A percentile compares a stretch with the other conserved stretches of the same genome.
phyloP scores from a whole-genome alignment of 2,113 vertebrate genomes.

The Rostratula benghalensis region DNA sequence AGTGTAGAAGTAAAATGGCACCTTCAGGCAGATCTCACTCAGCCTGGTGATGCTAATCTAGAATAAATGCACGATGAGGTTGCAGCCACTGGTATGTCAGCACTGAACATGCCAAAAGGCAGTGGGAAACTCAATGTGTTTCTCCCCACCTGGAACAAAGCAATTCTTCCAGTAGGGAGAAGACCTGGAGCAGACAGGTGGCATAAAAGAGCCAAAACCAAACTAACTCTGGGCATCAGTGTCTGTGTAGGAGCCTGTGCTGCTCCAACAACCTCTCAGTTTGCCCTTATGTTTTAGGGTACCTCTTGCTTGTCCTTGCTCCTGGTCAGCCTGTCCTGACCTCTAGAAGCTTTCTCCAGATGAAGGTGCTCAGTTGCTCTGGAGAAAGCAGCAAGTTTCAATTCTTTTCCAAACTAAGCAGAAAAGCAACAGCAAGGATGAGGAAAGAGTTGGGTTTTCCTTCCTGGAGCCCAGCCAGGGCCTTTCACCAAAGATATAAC shows the following conservation, averaged over 20 bases:
- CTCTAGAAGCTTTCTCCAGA: not conserved
- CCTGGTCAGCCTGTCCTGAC: not conserved
- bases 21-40: not conserved
- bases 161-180: not conserved
- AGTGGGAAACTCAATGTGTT: not conserved
- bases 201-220: not conserved
- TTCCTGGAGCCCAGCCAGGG: not conserved
- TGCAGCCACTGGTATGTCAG: not conserved
- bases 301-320: not conserved
- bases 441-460: not conserved
- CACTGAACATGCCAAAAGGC: not conserved
- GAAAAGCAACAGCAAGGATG: not conserved
- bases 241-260: not conserved
- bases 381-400: not conserved
- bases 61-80: not conserved
- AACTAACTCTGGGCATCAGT: not conserved
- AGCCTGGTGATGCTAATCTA: not conserved
- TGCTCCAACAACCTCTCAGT: not conserved
- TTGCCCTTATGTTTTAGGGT: not conserved
- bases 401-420: not conserved
- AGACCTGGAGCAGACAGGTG: not conserved
- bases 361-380: not conserved
- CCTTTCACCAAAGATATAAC: not conserved
- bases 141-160: not conserved
- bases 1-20: not conserved